Evolutionary conservation across 92 coral and sea anemone species (phyloP), one percentile per base, ranked within the genome.

Genomic region (Ricordea florida): DNA sequence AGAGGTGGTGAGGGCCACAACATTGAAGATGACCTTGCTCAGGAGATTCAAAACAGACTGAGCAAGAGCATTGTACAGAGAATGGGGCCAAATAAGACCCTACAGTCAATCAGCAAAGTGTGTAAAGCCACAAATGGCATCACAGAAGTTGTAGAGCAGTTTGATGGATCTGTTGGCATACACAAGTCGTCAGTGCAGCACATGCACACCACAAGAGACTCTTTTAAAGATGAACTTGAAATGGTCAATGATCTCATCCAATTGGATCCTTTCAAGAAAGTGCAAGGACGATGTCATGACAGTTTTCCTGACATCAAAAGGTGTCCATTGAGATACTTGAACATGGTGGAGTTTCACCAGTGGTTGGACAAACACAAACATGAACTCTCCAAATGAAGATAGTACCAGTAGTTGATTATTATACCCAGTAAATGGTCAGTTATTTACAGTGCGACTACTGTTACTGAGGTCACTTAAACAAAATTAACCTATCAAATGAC

Each of bases 301-400:
- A 87, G 82, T 53, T 82, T 82, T 58, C 89, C 92, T 53, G 92
- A 78, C 10, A 82, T 90, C 48, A 87, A 69, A 67, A 83, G 81
- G 42, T 74, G 70, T 57, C 90, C 97, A 1, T 79, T 87, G 17
- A 27, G 51, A 5, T 86, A 86, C 78, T 70, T 86, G 34, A 63
- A 90, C 38, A 37, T 83, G 52, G 82, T 69, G 7, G 90, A 86
- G 13, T 90, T 73, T 28, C 85, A 82, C n/a, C n/a, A n/a, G n/a
- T n/a, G n/a, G n/a, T n/a, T n/a, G n/a, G n/a, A n/a, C n/a, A n/a
- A n/a, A n/a, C n/a, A n/a, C n/a, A n/a, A n/a, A n/a, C n/a, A n/a
- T n/a, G n/a, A n/a, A n/a, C n/a, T n/a, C n/a, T n/a, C n/a, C n/a
- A n/a, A n/a, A n/a, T n/a, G n/a, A n/a, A n/a, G n/a, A n/a, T n/a